Evolutionary conservation across 2,888 invertebrate species (phyloP).

Genomic region (Andrena chrysosceles): DNA sequence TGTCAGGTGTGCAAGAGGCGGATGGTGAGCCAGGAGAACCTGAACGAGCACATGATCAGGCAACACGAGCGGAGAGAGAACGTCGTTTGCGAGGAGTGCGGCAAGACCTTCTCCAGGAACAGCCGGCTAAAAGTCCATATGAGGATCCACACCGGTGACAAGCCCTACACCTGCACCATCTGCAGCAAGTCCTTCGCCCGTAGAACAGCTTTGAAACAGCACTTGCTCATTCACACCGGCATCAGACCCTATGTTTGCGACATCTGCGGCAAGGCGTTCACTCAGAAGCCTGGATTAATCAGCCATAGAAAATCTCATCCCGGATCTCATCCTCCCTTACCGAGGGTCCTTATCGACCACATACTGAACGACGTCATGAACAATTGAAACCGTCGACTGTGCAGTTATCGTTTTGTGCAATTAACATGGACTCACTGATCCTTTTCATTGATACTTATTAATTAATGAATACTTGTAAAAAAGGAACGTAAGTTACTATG

Average conservation of each 20-base stretch:
- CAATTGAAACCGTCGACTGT: constrained; percentile 26
- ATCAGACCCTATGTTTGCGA: constrained; percentile 82
- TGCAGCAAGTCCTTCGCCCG: constrained; percentile 81
- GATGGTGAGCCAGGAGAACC: constrained; percentile 85
- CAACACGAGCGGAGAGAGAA: constrained; percentile 82
- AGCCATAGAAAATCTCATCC: constrained; percentile 83
- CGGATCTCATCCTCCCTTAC: constrained; percentile 81
- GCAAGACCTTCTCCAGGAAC: constrained; percentile 81
- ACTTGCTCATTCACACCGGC: constrained; percentile 82
- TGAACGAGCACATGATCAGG: constrained; percentile 82
- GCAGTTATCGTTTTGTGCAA: constrained; percentile 2
- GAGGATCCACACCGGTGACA: constrained; percentile 82
- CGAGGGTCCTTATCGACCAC: constrained; percentile 81
- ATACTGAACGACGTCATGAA: constrained; percentile 81
- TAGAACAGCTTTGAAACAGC: constrained; percentile 81
- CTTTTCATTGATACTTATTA: not conserved
- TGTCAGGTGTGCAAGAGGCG: constrained; percentile 82
- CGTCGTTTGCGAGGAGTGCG: constrained; percentile 84
- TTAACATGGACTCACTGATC: not conserved
- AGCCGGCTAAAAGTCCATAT: constrained; percentile 82
- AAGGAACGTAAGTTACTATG: constrained; percentile 6
- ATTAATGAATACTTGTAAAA: constrained; percentile 12
- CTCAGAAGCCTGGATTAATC: constrained; percentile 82
- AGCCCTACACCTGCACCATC: constrained; percentile 80
- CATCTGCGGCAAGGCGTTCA: constrained; percentile 83